Conservation (phyloP, 2,113 vertebrate genomes). For the Catharus bicknelli region DNA sequence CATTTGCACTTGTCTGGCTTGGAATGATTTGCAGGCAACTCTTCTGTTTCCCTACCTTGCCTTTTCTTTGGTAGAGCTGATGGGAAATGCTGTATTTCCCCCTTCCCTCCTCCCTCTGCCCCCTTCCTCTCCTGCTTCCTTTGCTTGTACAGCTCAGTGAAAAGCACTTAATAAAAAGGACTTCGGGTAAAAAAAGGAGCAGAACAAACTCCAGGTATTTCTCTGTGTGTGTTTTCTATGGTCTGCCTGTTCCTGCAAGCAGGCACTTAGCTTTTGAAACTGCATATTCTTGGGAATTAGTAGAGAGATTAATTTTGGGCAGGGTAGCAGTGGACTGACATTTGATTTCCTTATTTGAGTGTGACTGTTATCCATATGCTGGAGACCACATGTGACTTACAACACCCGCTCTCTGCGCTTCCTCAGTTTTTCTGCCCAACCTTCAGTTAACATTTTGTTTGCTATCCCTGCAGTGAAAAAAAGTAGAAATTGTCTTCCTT, state of each 20-base stretch:
- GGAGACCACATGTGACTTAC: background rate
- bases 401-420: background rate
- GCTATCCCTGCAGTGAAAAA: background rate
- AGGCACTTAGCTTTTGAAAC: background rate
- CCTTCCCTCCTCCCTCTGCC: background rate
- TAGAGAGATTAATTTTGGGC: background rate
- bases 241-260: background rate
- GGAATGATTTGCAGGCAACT: background rate
- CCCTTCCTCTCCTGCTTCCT: background rate
- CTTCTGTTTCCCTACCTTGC: background rate
- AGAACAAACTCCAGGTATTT: background rate
- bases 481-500: background rate
- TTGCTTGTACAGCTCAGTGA: background rate
- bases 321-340: background rate
- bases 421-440: background rate
- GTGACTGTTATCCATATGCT: constrained; percentile 37
- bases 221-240: background rate
- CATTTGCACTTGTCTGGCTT: background rate
- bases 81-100: constrained; percentile 5
- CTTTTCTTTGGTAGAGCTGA: background rate
- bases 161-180: background rate
- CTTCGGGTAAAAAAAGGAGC: background rate
- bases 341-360: constrained; percentile 34
- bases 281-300: background rate
- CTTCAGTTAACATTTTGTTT: background rate